phyloP scores from a whole-genome alignment of 1,140 invertebrate species.

The Asbolus verrucosus region DNA sequence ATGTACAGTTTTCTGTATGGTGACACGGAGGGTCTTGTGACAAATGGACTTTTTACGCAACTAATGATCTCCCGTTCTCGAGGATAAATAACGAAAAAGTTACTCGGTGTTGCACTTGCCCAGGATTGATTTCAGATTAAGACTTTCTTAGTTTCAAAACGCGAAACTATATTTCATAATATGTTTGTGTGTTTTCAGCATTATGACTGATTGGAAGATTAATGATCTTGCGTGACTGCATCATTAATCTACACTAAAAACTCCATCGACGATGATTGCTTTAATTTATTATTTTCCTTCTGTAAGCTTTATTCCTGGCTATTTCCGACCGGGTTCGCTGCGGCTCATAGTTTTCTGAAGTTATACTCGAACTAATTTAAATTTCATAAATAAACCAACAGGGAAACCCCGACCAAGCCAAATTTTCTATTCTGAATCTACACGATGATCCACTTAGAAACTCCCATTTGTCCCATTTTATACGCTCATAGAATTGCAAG shows the following conservation, averaged over 20 bases:
- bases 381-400: no score
- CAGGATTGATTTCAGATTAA: slow-evolving; percentile 27
- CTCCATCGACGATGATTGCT: slow-evolving; percentile 26
- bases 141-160: no score
- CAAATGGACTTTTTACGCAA: slow-evolving; percentile 29
- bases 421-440: no score
- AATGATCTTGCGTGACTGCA: slow-evolving; percentile 16
- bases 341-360: neutral
- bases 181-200: slow-evolving; percentile 17
- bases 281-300: slow-evolving; percentile 36
- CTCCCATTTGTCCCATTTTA: no score
- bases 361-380: neutral
- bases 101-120: neutral
- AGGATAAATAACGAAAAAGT: neutral
- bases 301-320: neutral
- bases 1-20: neutral
- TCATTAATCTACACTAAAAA: slow-evolving; percentile 29
- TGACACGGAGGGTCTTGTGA: neutral
- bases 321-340: no score
- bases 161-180: neutral
- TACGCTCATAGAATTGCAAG: no score
- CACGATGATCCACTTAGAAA: no score
- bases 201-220: slow-evolving; percentile 22
- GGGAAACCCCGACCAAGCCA: no score
- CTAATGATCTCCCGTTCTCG: slow-evolving; percentile 5